These are phyloP conservation scores for Eristalinus aeneus DNA, from an alignment of 2,888 invertebrate species.

Conservation along the genomic window DNA sequence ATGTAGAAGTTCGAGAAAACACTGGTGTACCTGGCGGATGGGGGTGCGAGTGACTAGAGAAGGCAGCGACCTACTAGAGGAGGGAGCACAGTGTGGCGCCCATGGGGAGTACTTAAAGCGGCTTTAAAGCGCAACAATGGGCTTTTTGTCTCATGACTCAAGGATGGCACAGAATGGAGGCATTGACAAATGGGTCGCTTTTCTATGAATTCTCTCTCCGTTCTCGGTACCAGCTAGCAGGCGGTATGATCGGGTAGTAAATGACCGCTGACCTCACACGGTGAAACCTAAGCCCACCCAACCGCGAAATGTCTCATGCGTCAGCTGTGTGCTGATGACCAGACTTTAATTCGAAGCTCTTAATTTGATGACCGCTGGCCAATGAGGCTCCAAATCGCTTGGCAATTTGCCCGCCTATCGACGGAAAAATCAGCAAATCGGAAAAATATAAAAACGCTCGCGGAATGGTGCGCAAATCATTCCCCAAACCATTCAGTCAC, in stretches of 20 bases:
- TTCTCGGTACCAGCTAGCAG: background rate
- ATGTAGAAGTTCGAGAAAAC: background rate
- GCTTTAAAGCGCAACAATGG: too few species aligned
- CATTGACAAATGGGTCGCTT: too few species aligned
- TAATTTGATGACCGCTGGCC: slow-evolving; percentile 18
- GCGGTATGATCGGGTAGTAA: too few species aligned
- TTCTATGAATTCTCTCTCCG: too few species aligned
- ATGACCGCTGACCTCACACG: background rate
- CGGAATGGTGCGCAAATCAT: background rate
- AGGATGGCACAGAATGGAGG: too few species aligned
- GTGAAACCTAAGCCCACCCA: slow-evolving; percentile 27
- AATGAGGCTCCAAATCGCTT: slow-evolving; percentile 10
- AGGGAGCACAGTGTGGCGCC: too few species aligned
- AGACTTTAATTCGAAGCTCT: slow-evolving; percentile 15
- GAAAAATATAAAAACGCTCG: slow-evolving; percentile 42
- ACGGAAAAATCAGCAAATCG: slow-evolving; percentile 9
- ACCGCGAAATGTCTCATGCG: slow-evolving; percentile 32
- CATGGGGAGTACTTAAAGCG: too few species aligned
- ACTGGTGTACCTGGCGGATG: background rate
- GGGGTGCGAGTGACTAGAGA: background rate
- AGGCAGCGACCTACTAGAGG: background rate
- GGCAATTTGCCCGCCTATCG: slow-evolving; percentile 39
- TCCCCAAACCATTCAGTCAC: background rate
- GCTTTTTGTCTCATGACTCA: too few species aligned
- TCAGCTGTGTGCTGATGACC: background rate